Percentiles rank a stretch among this genome's conserved stretches.
Evolutionary conservation across 2,797 vertebrate species (phyloP).

Genomic region (Argyrosomus regius): DNA sequence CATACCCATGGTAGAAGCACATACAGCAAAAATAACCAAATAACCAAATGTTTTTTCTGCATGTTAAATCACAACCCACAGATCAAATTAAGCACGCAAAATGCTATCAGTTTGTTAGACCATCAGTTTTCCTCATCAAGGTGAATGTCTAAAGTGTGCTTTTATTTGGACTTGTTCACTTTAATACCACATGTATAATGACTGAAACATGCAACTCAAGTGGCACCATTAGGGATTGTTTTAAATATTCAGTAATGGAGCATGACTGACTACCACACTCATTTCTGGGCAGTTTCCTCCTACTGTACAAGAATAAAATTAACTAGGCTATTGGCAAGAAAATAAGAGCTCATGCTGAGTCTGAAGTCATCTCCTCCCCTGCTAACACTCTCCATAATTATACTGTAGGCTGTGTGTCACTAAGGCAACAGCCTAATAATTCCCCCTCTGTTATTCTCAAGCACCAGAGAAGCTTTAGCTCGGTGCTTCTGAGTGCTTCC

Average conservation of each 20-base stretch:
- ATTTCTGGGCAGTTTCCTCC: constrained; percentile 15
- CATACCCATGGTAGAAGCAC: no score
- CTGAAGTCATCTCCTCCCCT: constrained; percentile 41
- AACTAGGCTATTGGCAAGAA: constrained; percentile 18
- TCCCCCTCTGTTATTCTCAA: constrained; percentile 62
- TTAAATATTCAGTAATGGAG: neutral
- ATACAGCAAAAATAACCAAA: no score
- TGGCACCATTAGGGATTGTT: neutral
- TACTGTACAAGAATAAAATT: constrained; percentile 14
- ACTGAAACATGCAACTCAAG: neutral
- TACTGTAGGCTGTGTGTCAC: constrained; percentile 67
- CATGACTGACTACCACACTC: neutral
- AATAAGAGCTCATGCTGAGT: constrained; percentile 28
- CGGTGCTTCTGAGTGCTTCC: neutral
- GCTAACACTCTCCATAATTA: constrained; percentile 68
- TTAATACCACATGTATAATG: neutral
- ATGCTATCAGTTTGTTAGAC: neutral
- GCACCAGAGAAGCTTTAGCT: constrained; percentile 32
- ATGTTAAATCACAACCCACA: neutral
- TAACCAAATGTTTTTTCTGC: neutral
- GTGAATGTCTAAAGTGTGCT: neutral
- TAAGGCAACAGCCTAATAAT: constrained; percentile 75
- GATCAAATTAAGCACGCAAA: neutral
- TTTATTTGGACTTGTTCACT: neutral
- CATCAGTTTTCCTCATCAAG: neutral